Conservation (phyloP, 2,888 invertebrate species). For the Leptopilina myrica region DNA sequence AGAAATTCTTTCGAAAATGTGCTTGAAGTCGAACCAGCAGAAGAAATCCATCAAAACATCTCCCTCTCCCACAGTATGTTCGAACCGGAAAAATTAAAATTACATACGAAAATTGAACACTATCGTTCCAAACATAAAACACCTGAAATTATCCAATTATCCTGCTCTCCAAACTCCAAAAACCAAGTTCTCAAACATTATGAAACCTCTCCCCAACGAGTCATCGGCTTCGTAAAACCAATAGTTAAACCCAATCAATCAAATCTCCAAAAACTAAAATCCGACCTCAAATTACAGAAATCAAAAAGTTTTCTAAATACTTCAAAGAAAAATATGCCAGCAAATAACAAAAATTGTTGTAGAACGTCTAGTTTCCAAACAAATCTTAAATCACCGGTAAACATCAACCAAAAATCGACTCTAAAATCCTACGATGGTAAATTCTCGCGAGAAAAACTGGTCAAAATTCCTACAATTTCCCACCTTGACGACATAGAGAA, state of each 20-base stretch:
- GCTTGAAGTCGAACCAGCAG: slow-evolving; percentile 41
- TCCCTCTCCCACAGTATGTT: slow-evolving; percentile 38
- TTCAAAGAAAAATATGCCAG: slow-evolving; percentile 17
- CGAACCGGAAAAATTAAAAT: slow-evolving; percentile 50
- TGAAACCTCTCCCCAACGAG: neutral
- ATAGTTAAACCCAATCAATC: slow-evolving; percentile 41
- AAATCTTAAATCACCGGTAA: neutral
- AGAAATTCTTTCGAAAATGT: slow-evolving; percentile 60
- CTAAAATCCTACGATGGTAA: neutral
- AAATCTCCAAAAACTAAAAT: slow-evolving; percentile 42
- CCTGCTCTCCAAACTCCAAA: neutral
- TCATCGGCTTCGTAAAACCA: slow-evolving; percentile 32
- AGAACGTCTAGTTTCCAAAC: neutral
- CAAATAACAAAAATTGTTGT: neutral
- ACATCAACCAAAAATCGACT: neutral
- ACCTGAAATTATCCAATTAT: neutral
- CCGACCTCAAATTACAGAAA: slow-evolving; percentile 46
- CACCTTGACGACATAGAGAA: slow-evolving; percentile 52
- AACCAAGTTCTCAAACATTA: neutral
- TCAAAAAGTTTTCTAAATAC: slow-evolving; percentile 49
- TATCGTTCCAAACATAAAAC: neutral
- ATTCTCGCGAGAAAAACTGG: slow-evolving; percentile 33
- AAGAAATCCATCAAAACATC: slow-evolving; percentile 44
- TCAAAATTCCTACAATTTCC: slow-evolving; percentile 56
- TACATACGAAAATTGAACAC: slow-evolving; percentile 49